Conservation (phyloP, 2,113 vertebrate genomes). For the Redunca redunca region DNA sequence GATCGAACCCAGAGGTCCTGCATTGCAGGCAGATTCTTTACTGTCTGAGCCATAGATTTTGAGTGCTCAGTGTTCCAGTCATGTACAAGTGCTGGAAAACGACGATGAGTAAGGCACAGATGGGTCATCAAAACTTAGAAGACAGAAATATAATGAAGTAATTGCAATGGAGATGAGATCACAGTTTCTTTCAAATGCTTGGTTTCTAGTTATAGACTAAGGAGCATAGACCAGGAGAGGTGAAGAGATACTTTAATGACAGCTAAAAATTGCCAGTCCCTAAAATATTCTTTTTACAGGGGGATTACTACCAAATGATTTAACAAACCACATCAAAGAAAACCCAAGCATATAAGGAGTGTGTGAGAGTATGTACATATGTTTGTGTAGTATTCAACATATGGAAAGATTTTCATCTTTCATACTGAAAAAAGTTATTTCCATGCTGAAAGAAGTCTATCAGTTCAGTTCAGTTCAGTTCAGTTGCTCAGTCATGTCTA, state of each 20-base stretch:
- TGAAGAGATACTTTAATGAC: not conserved
- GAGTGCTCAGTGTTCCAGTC: not conserved
- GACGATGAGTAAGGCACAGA: not conserved
- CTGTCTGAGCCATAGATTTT: not conserved
- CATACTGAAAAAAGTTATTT: not conserved
- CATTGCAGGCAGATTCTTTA: not conserved
- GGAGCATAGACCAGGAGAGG: not conserved
- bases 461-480: not conserved
- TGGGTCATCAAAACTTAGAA: not conserved
- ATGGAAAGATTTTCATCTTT: not conserved
- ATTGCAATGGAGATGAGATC: not conserved
- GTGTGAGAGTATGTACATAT: not conserved
- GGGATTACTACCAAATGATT: not conserved
- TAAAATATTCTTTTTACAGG: constrained; percentile 3
- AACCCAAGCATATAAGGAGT: not conserved
- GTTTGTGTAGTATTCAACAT: not conserved
- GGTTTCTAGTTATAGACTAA: not conserved
- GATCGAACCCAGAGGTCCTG: not conserved
- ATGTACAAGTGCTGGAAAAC: not conserved
- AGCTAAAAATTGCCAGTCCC: not conserved
- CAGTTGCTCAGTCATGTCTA: not conserved
- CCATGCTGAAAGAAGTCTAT: not conserved
- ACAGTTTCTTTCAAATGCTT: not conserved
- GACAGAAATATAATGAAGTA: not conserved
- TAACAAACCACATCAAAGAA: not conserved